These are phyloP conservation scores for Stegophylla sp. DNA, from an alignment of 2,888 invertebrate species.

Conservation along the genomic window DNA sequence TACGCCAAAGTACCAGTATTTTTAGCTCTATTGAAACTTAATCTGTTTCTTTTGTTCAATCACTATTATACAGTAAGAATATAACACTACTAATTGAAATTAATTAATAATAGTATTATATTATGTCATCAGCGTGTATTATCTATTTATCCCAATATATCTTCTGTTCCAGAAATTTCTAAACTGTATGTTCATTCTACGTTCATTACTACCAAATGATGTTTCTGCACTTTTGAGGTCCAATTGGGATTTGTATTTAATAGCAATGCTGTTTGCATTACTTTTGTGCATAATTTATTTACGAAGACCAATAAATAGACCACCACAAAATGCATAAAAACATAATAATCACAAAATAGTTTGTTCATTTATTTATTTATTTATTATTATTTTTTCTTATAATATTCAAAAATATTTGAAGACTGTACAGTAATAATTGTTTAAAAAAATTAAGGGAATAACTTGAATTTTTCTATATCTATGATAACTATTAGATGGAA, in stretches of 20 bases:
- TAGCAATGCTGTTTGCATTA: constrained; percentile 81
- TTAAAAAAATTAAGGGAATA: neutral
- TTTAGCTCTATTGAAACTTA: constrained; percentile 85
- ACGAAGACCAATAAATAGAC: constrained; percentile 65
- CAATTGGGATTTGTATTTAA: constrained; percentile 94
- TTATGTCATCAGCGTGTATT: neutral
- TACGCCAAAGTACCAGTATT: constrained; percentile 95
- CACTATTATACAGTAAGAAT: constrained; percentile 74
- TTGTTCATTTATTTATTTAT: too few relatives aligned
- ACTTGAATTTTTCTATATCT: neutral
- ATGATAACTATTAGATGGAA: neutral
- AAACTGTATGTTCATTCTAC: constrained; percentile 63
- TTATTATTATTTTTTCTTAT: constrained; percentile 16
- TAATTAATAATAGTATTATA: neutral
- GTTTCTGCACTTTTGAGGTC: constrained; percentile 77
- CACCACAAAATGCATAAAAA: constrained; percentile 44
- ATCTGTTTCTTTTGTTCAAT: constrained; percentile 76
- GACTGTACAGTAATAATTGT: constrained; percentile 50
- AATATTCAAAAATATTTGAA: constrained; percentile 26
- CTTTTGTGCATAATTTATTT: constrained; percentile 83
- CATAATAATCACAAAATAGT: too few relatives aligned
- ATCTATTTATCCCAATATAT: constrained; percentile 35
- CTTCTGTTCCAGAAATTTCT: constrained; percentile 70
- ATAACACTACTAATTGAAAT: neutral
- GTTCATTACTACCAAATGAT: constrained; percentile 70